Base-by-base conservation (phyloP, 1,140 invertebrate genomes). In the Ostrea denselamellosa region DNA sequence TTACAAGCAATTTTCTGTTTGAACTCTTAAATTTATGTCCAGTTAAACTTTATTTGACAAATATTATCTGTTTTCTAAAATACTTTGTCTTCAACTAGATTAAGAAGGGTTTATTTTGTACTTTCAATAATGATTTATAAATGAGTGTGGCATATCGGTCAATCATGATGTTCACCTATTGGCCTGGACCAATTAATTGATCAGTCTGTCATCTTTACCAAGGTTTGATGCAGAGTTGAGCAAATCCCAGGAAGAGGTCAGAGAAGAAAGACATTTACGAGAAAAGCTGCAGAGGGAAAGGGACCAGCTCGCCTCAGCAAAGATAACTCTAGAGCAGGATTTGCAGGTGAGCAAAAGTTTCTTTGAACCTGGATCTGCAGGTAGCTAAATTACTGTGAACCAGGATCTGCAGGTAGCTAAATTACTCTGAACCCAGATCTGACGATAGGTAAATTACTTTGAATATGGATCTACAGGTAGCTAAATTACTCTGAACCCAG, bases 171-270 rank as follows among this genome's bases (percentile, higher is more conserved):
- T 28, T 77, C 68, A 77, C 68, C 68, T 77, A 25, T 77, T 28
- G 8, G 25, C 14, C 10, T 12, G 25, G 28, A 25, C 10, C 28
- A 28, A 28, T 4, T 77, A 28, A 77, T 77, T 77, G 68, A 77
- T 77, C 28, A 12, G 17, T n/a, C 68, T 77, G 68, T 34, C 68
- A 28, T 77, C 28, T 77, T 17, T 77, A 44, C 89, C 52, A 77
- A 97, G 96, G 89, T 98, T 98, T 95, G 98, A 99, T 95, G 96
- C 96, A n/a, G 98, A 99, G 93, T 96, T 97, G 25, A 97, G 97
- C 92, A 94, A 97, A 88, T 95, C 97, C 10, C 97, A 97, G 92
- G 98, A 98, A 92, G 97, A 98, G 91, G 94, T 97, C 10, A 96
- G 97, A 87, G 96, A 97, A 90, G 98, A 98, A 93, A 96, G 96